Evolutionary conservation across 2,113 vertebrate genomes (phyloP), one percentile per base, ranked within the genome.

Genomic region (Synchiropus splendidus): DNA sequence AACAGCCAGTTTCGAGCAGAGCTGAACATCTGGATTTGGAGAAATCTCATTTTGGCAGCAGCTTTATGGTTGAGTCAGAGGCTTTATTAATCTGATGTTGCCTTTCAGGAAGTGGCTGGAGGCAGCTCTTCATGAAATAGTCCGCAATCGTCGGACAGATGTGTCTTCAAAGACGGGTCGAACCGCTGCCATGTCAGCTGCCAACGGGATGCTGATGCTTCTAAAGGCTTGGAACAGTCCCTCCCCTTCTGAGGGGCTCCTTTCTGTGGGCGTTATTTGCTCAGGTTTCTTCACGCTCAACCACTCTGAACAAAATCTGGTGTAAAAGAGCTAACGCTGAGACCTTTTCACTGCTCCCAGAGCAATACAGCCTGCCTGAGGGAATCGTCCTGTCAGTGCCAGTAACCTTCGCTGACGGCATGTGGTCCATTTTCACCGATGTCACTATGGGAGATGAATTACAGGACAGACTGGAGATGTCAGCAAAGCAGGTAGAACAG

Each of bases 301-400:
- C 18, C 16, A 33, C n/a, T 31, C 9, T 36, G 2, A 45, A 15
- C 15, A 15, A 27, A 21, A 11, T 8, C 0, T 11, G 5, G 1
- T n/a, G 8, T n/a, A n/a, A n/a, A 34, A 34, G 11, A 16, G 6
- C 12, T 11, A 9, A 16, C 10, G 1, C 2, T 11, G 9, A 38
- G 11, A 36, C 8, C 14, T 10, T 42, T n/a, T 41, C 4, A 10
- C 14, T 12, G 1, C 40, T 18, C 43, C 12, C 45, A 98, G 94
- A 88, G 0, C 67, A 87, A 5, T 89, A 84, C 65, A 65, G 57
- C 1, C 10, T 93, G 70, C 90, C 90, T 14, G 64, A 76, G n/a
- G 90, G 74, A n/a, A 65, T 91, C 15, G 71, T 90, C 27, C 83
- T 90, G 51, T 94, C 89, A 18, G 77, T 94, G 67, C 95, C 92